Evolutionary conservation across 1,140 invertebrate genomes (phyloP).

Genomic region (Saxidomus purpurata): DNA sequence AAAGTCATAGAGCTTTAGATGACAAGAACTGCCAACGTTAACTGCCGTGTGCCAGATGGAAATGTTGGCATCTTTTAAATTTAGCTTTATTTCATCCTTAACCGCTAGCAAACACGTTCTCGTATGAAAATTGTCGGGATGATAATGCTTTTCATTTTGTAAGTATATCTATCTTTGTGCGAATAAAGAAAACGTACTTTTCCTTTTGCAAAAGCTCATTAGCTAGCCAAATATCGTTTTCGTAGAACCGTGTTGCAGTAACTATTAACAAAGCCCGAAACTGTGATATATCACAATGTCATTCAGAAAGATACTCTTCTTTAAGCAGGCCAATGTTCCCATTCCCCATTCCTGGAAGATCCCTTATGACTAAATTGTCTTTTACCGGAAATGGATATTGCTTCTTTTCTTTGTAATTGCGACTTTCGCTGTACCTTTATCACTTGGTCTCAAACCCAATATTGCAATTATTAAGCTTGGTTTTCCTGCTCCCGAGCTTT

Average conservation of each 20-base stretch:
- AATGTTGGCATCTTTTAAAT: no score
- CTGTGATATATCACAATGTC: neutral
- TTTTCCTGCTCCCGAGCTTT: constrained; percentile 47
- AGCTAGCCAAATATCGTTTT: neutral
- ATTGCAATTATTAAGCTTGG: constrained; percentile 65
- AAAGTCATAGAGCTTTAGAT: no score
- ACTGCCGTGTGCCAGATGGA: no score
- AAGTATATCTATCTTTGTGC: constrained; percentile 14
- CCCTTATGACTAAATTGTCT: neutral
- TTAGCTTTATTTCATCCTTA: no score
- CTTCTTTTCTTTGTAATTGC: neutral
- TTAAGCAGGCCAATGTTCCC: neutral
- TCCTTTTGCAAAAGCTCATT: neutral
- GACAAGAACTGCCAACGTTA: no score
- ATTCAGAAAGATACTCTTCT: neutral
- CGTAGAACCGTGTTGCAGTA: neutral
- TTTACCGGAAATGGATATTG: neutral
- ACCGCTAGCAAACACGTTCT: no score
- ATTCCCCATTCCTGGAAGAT: constrained; percentile 1
- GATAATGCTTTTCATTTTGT: neutral
- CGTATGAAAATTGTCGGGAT: neutral
- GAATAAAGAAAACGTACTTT: neutral
- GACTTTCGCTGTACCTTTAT: neutral
- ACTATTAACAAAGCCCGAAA: neutral
- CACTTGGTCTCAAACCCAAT: neutral